phyloP scores from a whole-genome alignment of 2,888 invertebrate species.

The Campaea margaritaria region DNA sequence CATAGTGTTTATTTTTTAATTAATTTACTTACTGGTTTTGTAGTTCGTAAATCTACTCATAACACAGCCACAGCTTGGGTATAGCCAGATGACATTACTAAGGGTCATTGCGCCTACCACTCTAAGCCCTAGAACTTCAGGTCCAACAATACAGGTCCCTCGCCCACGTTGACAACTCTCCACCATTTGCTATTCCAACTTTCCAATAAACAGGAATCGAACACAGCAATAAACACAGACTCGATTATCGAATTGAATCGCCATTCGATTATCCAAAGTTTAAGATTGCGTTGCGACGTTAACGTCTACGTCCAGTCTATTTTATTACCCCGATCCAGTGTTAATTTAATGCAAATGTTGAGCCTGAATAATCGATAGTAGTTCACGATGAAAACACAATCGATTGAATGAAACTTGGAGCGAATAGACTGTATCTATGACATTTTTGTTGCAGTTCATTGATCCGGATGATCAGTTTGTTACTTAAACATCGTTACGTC shows the following conservation, averaged over 20 bases:
- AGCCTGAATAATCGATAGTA: constrained; percentile 28
- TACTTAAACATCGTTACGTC: constrained; percentile 46
- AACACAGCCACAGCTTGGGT: neutral
- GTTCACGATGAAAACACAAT: constrained; percentile 30
- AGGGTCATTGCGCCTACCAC: constrained; percentile 38
- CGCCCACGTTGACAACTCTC: constrained; percentile 60
- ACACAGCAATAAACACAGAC: constrained; percentile 25
- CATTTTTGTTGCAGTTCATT: constrained; percentile 38
- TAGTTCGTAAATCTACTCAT: neutral
- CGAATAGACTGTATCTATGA: constrained; percentile 31
- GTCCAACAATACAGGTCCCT: constrained; percentile 55
- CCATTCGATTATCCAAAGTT: constrained; percentile 27
- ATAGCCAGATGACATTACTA: constrained; percentile 33
- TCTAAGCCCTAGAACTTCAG: constrained; percentile 54
- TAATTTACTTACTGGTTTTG: no score
- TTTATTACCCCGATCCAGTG: constrained; percentile 17
- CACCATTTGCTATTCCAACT: constrained; percentile 58
- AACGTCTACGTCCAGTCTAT: constrained; percentile 13
- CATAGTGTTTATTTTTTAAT: no score
- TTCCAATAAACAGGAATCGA: constrained; percentile 61
- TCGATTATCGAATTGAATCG: constrained; percentile 36
- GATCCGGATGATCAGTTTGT: constrained; percentile 47
- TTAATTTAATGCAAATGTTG: constrained; percentile 27
- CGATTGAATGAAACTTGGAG: constrained; percentile 35
- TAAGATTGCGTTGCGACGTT: constrained; percentile 15